Evolutionary conservation across 1,140 invertebrate species (phyloP), one percentile per base, ranked within the genome.

Genomic region (Asobara japonica): DNA sequence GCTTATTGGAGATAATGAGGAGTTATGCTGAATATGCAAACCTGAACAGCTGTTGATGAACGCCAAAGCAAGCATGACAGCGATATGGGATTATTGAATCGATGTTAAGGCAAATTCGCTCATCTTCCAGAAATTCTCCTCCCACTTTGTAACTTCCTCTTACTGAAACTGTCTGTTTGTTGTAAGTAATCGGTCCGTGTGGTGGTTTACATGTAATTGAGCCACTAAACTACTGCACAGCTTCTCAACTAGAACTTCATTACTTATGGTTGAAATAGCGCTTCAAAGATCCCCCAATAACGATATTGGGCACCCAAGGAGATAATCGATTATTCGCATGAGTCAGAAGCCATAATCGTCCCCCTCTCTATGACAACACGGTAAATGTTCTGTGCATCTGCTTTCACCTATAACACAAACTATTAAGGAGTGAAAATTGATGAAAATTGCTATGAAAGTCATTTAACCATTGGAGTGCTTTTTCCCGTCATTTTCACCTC

Each of bases 301-400:
- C 22, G 51, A 18, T 20, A 56, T 56, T 27, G 51, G 10, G 18
- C 51, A 13, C 13, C 22, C 16, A 56, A 6, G 51, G 22, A 27
- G 51, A 56, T 25, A 56, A 56, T 56, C 51, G 51, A 56, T 56
- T 56, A 56, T 56, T 20, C 22, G 10, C 51, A 56, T 56, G 51
- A 20, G 20, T 20, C 45, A 51, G 5, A 51, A 51, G 16, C 45
- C 18, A 51, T 51, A 51, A 51, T 18, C n/a, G n/a, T 51, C 3
- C n/a, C n/a, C 18, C 45, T 11, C n/a, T 5, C 16, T 7, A 20
- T 11, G 45, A 20, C 7, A 25, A 20, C 45, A 51, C 20, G 25
- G n/a, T n/a, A n/a, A n/a, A n/a, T n/a, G n/a, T n/a, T n/a, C n/a
- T n/a, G n/a, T n/a, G n/a, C n/a, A n/a, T n/a, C n/a, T n/a, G n/a